Percentiles rank a stretch among this genome's conserved stretches.
Conservation (phyloP, 2,113 vertebrate species). For the Capreolus pygargus region DNA sequence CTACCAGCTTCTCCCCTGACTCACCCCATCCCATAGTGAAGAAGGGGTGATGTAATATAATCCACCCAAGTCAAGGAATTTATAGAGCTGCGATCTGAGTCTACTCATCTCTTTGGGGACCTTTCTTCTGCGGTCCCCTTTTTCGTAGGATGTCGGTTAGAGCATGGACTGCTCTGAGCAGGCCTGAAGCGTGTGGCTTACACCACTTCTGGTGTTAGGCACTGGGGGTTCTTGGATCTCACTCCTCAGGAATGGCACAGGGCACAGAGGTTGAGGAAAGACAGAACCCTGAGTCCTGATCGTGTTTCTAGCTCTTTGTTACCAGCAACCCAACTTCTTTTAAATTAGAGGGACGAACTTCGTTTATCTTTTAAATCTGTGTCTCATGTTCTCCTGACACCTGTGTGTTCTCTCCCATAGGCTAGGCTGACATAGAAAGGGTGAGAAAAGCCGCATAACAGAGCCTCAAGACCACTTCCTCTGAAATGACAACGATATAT, state of each 20-base stretch:
- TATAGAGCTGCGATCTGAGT: neutral
- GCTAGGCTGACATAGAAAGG: neutral
- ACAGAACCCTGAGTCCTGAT: neutral
- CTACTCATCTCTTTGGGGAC: neutral
- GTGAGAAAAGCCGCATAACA: neutral
- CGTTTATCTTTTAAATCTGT: neutral
- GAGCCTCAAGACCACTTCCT: neutral
- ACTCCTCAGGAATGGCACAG: neutral
- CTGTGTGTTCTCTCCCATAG: neutral
- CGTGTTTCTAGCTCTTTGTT: neutral
- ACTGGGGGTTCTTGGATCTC: neutral
- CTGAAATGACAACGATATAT: neutral
- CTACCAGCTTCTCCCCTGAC: neutral
- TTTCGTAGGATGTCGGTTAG: neutral
- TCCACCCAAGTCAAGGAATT: neutral
- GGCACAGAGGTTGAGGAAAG: neutral
- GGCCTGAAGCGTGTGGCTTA: neutral
- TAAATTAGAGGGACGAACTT: neutral
- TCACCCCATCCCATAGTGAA: neutral
- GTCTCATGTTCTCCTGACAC: neutral
- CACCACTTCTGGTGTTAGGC: neutral
- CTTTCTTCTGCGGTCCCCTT: neutral
- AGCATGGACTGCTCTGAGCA: neutral
- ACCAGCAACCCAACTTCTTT: neutral
- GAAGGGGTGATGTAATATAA: neutral